A percentile compares a stretch with the other conserved stretches of the same genome.
Conservation (phyloP, 2,113 vertebrate species). For the Microtus montanus region DNA sequence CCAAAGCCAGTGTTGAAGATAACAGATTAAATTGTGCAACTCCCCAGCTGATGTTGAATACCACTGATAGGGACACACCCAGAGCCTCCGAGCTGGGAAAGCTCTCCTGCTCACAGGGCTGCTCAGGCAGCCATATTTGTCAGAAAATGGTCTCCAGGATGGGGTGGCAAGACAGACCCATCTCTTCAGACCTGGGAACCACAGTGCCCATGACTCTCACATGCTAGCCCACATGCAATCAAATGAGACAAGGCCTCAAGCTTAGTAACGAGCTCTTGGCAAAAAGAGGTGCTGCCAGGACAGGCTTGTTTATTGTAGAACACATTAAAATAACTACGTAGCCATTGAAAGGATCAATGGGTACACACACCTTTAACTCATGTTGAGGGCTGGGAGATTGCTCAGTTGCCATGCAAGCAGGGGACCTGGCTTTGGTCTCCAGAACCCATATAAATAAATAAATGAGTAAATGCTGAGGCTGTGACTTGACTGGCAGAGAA, state of each 20-base stretch:
- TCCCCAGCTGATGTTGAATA: not conserved
- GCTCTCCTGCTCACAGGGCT: not conserved
- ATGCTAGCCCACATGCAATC: not conserved
- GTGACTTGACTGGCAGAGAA: not conserved
- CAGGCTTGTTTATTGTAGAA: not conserved
- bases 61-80: not conserved
- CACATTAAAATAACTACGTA: not conserved
- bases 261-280: fast-evolving
- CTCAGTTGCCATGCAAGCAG: not conserved
- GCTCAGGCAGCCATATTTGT: not conserved
- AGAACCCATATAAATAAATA: not conserved
- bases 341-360: not conserved
- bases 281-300: not conserved
- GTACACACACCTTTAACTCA: not conserved
- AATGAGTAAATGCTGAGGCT: not conserved
- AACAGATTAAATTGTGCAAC: conserved; percentile 70
- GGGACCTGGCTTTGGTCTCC: not conserved
- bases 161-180: not conserved
- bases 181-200: not conserved
- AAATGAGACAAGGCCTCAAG: not conserved
- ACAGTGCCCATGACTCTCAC: not conserved
- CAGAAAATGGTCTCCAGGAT: not conserved
- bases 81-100: not conserved
- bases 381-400: not conserved
- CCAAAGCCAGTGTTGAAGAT: not conserved